Evolutionary conservation across 2,888 invertebrate genomes (phyloP), one percentile per base, ranked within the genome.

Genomic region (Phania funesta): DNA sequence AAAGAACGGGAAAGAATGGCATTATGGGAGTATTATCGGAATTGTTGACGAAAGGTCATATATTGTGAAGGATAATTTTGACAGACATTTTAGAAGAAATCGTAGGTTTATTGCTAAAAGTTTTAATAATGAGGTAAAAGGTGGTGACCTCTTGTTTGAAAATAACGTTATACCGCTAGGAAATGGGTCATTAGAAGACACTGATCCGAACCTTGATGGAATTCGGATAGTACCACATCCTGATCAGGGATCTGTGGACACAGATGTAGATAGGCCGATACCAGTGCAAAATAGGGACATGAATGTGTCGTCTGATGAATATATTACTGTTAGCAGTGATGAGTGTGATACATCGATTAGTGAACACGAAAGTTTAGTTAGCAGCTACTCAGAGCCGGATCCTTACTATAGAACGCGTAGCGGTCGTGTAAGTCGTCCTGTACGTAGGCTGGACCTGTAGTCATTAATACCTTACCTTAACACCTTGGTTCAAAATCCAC

Each of bases 51-150:
- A 16, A 5, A 44, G 73, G 9, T 62, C 73, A 26, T 73, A 62
- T 38, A 16, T 62, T 7, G 26, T 73, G 1, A 73, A 26, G 9
- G 73, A 73, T 26, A 62, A 13, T 8, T 38, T 52, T 16, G 41
- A 38, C 9, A 73, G 32, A 38, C 8, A 16, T 38, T 74, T 74
- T 52, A 35, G 74, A n/a, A 7, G 62, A 2, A 70, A 70, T 58
- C 11, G 56, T 3, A 22, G 58, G 5, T 29, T 58, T 70, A 58
- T 70, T 20, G 35, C 50, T 50, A 50, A 11, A 11, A 35, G 35
- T 35, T 35, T 35, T 35, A 35, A 35, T 35, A 48, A 48, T 48
- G 48, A 48, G 22, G 11, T 48, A 22, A 48, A 48, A 22, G 48
- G 20, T 3, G 13, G 48, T 48, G 48, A 48, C 6, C 48, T 48